These are phyloP conservation scores for Trichonephila inaurata DNA, from an alignment of 1,140 invertebrate species.

Conservation along the genomic window DNA sequence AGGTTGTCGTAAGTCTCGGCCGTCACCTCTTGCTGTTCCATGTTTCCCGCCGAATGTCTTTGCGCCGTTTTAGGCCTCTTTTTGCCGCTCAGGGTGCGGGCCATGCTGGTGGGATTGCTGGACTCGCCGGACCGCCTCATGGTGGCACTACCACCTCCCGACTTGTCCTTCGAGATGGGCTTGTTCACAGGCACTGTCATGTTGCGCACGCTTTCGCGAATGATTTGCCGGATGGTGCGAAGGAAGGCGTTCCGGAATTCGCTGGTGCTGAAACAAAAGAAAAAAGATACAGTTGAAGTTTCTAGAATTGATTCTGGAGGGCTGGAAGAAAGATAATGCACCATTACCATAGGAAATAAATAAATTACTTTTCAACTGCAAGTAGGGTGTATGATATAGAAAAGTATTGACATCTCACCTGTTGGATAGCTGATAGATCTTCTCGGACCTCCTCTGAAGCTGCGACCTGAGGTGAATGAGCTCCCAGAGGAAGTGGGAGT, in stretches of 20 bases:
- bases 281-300: background rate
- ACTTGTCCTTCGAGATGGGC: conserved; percentile 64
- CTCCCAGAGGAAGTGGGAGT: conserved; percentile 98
- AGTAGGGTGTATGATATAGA: background rate
- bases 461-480: conserved; percentile 96
- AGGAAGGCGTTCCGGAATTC: conserved; percentile 98
- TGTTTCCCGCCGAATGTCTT: conserved; percentile 92
- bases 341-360: too few species aligned
- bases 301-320: too few species aligned
- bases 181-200: conserved; percentile 90
- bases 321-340: too few species aligned
- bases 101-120: conserved; percentile 85
- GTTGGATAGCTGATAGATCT: conserved; percentile 97
- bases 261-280: conserved; percentile 86
- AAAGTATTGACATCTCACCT: conserved; percentile 84
- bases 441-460: conserved; percentile 95
- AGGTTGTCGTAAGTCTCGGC: conserved; percentile 86
- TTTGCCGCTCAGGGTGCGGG: conserved; percentile 84
- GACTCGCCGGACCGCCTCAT: conserved; percentile 88
- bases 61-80: conserved; percentile 84
- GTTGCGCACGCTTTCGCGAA: conserved; percentile 96
- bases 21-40: conserved; percentile 83
- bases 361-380: too few species aligned
- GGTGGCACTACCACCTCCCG: conserved; percentile 82
- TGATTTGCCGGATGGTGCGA: conserved; percentile 97